Evolutionary conservation across 2,888 invertebrate genomes (phyloP).

Genomic region (Standfussiana lucernea): DNA sequence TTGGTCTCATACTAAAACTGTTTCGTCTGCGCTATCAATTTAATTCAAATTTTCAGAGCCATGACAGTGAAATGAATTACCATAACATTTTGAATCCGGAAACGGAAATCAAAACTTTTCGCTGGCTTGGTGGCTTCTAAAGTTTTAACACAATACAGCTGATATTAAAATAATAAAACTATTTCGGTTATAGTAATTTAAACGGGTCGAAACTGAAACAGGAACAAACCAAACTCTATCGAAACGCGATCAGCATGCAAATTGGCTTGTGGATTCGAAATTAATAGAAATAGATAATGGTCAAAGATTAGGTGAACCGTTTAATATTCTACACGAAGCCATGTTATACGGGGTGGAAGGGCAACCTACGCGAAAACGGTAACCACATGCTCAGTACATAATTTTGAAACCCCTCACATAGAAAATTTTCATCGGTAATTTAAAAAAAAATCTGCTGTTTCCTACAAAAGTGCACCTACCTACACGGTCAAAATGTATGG

Average conservation of each 20-base stretch:
- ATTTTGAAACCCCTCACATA: too few relatives aligned
- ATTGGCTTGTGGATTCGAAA: slow-evolving; percentile 52
- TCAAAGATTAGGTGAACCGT: slow-evolving; percentile 18
- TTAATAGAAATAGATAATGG: slow-evolving; percentile 54
- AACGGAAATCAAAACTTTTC: neutral
- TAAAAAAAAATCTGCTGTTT: too few relatives aligned
- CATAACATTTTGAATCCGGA: neutral
- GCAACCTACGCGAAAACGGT: too few relatives aligned
- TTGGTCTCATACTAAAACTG: neutral
- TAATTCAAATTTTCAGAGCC: neutral
- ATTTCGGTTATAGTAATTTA: neutral
- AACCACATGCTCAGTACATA: too few relatives aligned
- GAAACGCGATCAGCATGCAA: slow-evolving; percentile 48
- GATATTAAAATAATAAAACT: slow-evolving; percentile 6
- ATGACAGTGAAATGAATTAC: neutral
- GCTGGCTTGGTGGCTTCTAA: neutral
- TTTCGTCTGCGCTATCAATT: neutral
- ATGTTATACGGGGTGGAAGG: too few relatives aligned
- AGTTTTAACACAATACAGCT: slow-evolving; percentile 13
- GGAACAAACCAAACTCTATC: slow-evolving; percentile 18
- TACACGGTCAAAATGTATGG: too few relatives aligned
- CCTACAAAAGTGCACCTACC: too few relatives aligned
- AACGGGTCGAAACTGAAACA: slow-evolving; percentile 14
- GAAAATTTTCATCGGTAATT: too few relatives aligned
- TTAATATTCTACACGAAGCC: slow-evolving; percentile 34